These are phyloP conservation scores for Maniola jurtina DNA, from an alignment of 1,140 invertebrate species.

Conservation along the genomic window DNA sequence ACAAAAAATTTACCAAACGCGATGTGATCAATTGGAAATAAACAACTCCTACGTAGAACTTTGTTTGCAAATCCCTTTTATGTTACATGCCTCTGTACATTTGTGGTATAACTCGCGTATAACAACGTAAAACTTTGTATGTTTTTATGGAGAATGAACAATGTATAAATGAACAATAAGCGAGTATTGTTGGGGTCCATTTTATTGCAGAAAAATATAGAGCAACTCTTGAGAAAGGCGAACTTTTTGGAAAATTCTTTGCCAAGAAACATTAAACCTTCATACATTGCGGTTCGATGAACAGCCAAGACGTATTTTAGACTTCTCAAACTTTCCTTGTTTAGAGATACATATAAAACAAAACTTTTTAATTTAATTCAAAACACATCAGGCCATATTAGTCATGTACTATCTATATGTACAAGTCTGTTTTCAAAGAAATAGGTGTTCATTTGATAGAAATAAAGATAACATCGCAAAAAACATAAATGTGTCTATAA, in stretches of 20 bases:
- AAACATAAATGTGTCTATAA: no score
- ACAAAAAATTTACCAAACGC: not conserved
- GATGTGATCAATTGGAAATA: constrained; percentile 1
- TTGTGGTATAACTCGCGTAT: not conserved
- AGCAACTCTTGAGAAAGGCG: not conserved
- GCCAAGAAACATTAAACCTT: not conserved
- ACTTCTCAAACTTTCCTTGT: not conserved
- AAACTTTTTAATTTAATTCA: no score
- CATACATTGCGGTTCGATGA: not conserved
- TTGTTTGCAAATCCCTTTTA: constrained; percentile 8
- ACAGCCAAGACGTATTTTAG: not conserved
- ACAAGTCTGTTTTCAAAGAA: no score
- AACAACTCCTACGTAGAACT: not conserved
- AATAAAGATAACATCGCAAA: no score
- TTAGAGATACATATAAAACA: no score
- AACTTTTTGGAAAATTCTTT: constrained; percentile 11
- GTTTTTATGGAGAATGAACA: constrained; percentile 9
- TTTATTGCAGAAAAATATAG: not conserved
- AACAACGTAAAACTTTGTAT: constrained; percentile 1
- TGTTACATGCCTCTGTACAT: constrained; percentile 1
- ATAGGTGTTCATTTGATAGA: no score
- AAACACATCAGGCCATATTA: no score
- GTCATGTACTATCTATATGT: no score
- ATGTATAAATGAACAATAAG: constrained; percentile 9
- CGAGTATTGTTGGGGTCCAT: not conserved